phyloP scores from a whole-genome alignment of 2,797 vertebrate genomes.

The Megaceryle alcyon region DNA sequence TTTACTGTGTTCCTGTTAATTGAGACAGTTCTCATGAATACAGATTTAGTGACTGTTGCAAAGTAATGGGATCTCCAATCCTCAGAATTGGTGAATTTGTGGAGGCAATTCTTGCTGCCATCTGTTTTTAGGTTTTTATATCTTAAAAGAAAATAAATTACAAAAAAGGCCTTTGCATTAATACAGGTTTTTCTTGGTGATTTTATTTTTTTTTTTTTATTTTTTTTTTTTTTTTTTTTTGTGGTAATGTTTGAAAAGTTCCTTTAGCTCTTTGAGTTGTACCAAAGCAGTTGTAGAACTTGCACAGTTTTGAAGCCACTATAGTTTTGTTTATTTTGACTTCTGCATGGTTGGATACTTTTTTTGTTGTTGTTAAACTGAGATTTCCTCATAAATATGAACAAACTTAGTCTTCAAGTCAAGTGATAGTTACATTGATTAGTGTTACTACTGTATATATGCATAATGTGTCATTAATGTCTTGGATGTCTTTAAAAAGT shows the following conservation, averaged over 20 bases:
- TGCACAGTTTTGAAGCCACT: not conserved
- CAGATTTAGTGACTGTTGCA: not conserved
- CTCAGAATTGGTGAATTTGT: not conserved
- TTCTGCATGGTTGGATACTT: not conserved
- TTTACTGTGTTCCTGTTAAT: not conserved
- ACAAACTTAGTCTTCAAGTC: not conserved
- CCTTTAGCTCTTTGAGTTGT: not conserved
- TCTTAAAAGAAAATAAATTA: not conserved
- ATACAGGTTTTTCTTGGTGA: not conserved
- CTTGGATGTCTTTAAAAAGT: not conserved
- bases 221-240: not conserved
- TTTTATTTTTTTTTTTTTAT: not conserved
- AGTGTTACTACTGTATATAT: not conserved
- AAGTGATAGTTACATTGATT: not conserved
- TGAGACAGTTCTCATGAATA: not conserved
- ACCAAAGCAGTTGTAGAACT: not conserved
- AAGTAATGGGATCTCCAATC: not conserved
- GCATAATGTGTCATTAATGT: conserved; percentile 16
- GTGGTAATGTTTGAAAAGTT: not conserved
- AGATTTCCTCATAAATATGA: not conserved
- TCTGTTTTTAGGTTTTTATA: not conserved
- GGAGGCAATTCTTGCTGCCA: not conserved
- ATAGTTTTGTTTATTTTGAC: not conserved
- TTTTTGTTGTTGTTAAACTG: not conserved
- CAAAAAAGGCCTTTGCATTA: not conserved